Evolutionary conservation across 2,888 invertebrate genomes (phyloP).

Genomic region (Bursaphelenchus okinawaensis): DNA sequence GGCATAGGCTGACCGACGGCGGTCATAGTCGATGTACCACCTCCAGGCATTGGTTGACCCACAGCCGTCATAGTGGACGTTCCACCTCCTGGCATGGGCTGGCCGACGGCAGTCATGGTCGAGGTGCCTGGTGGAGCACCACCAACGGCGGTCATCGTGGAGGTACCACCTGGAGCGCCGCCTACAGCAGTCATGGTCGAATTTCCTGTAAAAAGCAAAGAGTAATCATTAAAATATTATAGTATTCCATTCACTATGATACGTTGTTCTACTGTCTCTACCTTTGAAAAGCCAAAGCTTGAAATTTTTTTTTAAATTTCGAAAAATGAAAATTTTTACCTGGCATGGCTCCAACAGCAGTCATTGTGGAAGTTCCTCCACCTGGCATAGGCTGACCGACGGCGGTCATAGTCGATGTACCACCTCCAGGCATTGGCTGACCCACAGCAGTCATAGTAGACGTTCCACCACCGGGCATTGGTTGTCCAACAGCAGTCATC

Average conservation of each 20-base stretch:
- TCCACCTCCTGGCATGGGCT: slow-evolving; percentile 4
- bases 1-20: not conserved
- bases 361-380: slow-evolving; percentile 12
- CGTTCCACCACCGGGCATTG: slow-evolving; percentile 1
- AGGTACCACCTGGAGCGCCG: not conserved
- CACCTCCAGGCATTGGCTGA: not conserved
- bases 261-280: no score
- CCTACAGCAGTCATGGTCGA: slow-evolving; percentile 15
- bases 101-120: slow-evolving; percentile 13
- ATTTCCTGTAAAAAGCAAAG: not conserved
- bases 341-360: slow-evolving; percentile 2
- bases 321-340: no score
- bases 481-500: slow-evolving; percentile 13
- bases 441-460: slow-evolving; percentile 7
- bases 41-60: not conserved
- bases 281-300: no score
- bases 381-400: not conserved
- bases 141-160: slow-evolving; percentile 14
- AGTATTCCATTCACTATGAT: no score
- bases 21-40: slow-evolving; percentile 12
- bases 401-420: slow-evolving; percentile 13
- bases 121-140: not conserved
- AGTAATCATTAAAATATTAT: no score
- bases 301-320: no score
- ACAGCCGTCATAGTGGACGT: slow-evolving; percentile 4